Evolutionary conservation across 2,888 invertebrate genomes (phyloP).

Genomic region (Drosophila stalkeri): DNA sequence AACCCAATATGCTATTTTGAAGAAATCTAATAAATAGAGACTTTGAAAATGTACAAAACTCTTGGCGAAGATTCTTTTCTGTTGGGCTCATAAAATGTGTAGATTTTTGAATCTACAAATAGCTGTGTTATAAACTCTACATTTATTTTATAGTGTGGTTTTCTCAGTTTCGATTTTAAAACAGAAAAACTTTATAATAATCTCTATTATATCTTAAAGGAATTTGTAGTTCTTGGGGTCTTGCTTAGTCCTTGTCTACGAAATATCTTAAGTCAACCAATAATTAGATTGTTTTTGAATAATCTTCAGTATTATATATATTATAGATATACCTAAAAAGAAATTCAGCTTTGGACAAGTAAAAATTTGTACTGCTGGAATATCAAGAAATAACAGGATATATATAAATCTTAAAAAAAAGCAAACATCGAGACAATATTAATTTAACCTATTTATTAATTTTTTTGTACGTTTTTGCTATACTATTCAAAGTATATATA

Average conservation of each 20-base stretch:
- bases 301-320: too few species aligned
- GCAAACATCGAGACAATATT: neutral
- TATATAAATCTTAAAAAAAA: neutral
- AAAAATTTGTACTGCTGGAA: too few species aligned
- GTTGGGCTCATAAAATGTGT: neutral
- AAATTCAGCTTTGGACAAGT: too few species aligned
- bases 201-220: neutral
- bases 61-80: neutral
- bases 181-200: neutral
- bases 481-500: neutral
- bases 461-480: neutral
- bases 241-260: neutral
- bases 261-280: too few species aligned
- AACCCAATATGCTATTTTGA: constrained; percentile 62
- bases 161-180: too few species aligned
- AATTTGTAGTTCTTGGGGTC: neutral
- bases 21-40: constrained; percentile 60
- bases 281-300: too few species aligned
- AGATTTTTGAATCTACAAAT: neutral
- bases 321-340: too few species aligned
- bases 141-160: too few species aligned
- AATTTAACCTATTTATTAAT: neutral
- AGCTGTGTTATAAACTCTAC: too few species aligned
- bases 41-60: constrained; percentile 52
- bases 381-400: neutral